Base-by-base conservation (phyloP, 2,888 invertebrate genomes). In the Lymantria monacha region DNA sequence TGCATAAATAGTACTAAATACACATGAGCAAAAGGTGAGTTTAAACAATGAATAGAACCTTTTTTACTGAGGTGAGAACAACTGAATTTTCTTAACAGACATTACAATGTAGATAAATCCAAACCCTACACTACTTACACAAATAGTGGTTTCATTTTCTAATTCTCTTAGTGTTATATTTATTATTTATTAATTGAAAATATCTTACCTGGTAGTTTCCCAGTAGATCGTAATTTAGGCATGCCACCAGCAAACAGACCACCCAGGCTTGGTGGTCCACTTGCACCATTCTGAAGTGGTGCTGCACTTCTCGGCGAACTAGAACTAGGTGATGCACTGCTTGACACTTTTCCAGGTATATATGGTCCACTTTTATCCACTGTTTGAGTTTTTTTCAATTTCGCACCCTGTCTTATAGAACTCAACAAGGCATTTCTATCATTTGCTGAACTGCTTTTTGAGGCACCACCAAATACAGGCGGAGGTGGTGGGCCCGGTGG, bases 311-410 rank as follows among this genome's bases (percentile, higher is more conserved):
- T 79, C 1, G 76, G 69, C 30, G 83, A 81, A 70, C 84, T 87
- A 1, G 86, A 85, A 46, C 81, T 73, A 0, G 80, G 66, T 0
- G 81, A 63, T 0, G 74, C 69, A 70, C 76, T 73, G 59, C 69
- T 71, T n/a, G 76, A 57, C 59, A 77, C 86, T 83, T 92, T 93
- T 85, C 97, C 96, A 66, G 94, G 90, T 63, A 97, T 88, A 46
- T 93, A 81, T 0, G 98, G 98, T 47, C 94, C 95, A 93, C 98
- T 98, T 85, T 97, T 96, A 80, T 98, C 98, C 70, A 96, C 95
- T n/a, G 97, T 97, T 0, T 95, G 94, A 48, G 97, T 93, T 87
- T 97, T 97, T 83, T 96, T 97, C 62, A 98, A 87, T 70, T 93
- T 93, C 47, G 95, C 87, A 51, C 97, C 98, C 80, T 95, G 95